Evolutionary conservation across 2,797 vertebrate genomes (phyloP), one percentile per base, ranked within the genome.

Genomic region (Lithobates pipiens): DNA sequence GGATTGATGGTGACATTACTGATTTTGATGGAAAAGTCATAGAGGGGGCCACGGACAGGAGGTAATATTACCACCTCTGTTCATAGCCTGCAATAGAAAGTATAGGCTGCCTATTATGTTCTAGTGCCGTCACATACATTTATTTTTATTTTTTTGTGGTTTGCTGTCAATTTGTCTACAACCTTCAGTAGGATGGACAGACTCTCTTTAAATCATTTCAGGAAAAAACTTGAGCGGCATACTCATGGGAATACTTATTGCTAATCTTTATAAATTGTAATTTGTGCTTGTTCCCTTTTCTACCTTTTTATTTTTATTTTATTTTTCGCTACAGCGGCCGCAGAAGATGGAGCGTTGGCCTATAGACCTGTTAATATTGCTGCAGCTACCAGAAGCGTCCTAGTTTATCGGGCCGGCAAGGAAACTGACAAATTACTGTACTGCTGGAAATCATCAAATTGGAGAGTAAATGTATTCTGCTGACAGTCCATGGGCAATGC

Each of bases 321-420:
- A n/a, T n/a, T n/a, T 71, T 36, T 39, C 46, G 25, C 44, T 39
- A 34, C n/a, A 70, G 67, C 69, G 50, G 67, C 67, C 11, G 21
- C 29, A 6, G n/a, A 29, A 27, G 77, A 32, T n/a, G 13, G 70
- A 39, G 25, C 29, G 9, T 39, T 80, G 67, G 27, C 68, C 78
- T 72, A 50, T 57, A 61, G 68, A 71, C 78, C 78, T 57, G 27
- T 36, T 57, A 71, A 80, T 80, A 34, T 80, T n/a, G 39, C 42
- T 50, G 67, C 21, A 54, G 77, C 11, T 50, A 29, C 42, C 50
- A 54, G 15, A 54, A 8, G 32, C 34, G 68, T 50, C 44, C 32
- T 72, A 57, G 46, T 80, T 72, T 80, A 39, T 46, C 25, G 32
- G 78, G 44, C 44, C 21, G 6, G 46, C 27, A 29, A 65, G 5